Conservation (phyloP, 2,888 invertebrate species). For the Hoplodrina ambigua region DNA sequence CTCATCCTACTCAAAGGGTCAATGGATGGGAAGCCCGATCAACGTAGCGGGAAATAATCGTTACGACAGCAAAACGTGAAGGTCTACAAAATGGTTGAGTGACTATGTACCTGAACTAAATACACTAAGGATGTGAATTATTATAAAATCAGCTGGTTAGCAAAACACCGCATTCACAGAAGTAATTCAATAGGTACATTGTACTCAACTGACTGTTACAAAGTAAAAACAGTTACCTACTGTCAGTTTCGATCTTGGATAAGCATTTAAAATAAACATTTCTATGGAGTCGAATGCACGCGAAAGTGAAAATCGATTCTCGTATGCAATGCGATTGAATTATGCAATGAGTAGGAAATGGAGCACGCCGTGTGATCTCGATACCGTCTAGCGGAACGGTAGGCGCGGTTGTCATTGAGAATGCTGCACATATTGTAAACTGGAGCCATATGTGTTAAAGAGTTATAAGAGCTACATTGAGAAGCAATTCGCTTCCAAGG, state of each 20-base stretch:
- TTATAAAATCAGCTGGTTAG: conserved; percentile 32
- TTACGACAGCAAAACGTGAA: conserved; percentile 5
- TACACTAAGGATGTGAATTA: conserved; percentile 26
- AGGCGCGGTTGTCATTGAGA: conserved; percentile 74
- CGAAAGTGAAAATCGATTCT: conserved; percentile 86
- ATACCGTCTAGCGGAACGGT: conserved; percentile 78
- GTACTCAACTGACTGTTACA: conserved; percentile 31
- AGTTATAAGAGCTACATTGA: not conserved
- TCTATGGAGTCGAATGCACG: conserved; percentile 69
- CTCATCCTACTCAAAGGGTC: conserved; percentile 46
- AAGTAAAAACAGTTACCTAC: conserved; percentile 40
- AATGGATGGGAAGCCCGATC: conserved; percentile 32
- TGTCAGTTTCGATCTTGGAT: conserved; percentile 51
- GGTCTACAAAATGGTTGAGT: not conserved
- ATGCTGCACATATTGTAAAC: conserved; percentile 45
- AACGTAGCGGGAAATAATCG: conserved; percentile 12
- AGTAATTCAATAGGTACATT: conserved; percentile 37
- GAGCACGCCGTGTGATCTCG: conserved; percentile 79
- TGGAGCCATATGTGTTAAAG: conserved; percentile 23
- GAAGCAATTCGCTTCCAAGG: not conserved
- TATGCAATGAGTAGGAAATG: conserved; percentile 83
- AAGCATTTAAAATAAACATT: conserved; percentile 57
- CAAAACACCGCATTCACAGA: conserved; percentile 41
- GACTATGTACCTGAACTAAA: conserved; percentile 2
- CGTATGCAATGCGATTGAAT: conserved; percentile 76